These are phyloP conservation scores for Corvus hawaiiensis DNA, from an alignment of 2,113 vertebrate species.

Conservation along the genomic window DNA sequence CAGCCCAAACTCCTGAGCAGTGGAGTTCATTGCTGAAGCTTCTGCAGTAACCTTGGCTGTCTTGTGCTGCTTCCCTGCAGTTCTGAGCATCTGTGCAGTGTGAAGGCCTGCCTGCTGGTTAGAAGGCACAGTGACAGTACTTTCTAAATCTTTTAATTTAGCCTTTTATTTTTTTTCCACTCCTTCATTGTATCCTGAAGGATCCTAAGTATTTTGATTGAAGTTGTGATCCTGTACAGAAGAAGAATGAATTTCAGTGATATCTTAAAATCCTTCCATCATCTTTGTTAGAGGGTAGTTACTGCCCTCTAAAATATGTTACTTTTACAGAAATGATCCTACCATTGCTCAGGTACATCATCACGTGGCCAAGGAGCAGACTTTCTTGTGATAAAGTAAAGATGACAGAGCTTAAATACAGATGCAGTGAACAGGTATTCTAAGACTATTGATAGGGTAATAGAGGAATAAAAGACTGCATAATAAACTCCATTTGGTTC, in stretches of 20 bases:
- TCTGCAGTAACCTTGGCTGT: conserved; percentile 36
- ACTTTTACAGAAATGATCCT: neutral
- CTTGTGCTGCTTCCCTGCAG: neutral
- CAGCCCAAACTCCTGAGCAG: neutral
- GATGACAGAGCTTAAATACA: neutral
- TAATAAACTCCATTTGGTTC: neutral
- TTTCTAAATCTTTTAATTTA: neutral
- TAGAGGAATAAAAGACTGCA: neutral
- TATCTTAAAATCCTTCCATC: neutral
- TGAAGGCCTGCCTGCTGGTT: neutral
- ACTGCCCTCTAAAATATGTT: neutral
- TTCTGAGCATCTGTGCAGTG: neutral
- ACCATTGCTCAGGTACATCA: neutral
- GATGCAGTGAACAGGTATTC: neutral
- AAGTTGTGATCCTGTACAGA: neutral
- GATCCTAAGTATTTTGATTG: neutral
- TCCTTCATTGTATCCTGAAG: neutral
- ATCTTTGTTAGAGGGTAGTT: neutral
- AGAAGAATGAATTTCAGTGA: neutral
- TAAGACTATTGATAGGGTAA: neutral
- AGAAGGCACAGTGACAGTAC: neutral
- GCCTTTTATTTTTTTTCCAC: neutral
- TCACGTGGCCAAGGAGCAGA: neutral
- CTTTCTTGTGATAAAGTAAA: conserved; percentile 8
- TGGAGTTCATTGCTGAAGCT: neutral